Conservation (phyloP, 2,888 invertebrate genomes). For the Synanthedon vespiformis region DNA sequence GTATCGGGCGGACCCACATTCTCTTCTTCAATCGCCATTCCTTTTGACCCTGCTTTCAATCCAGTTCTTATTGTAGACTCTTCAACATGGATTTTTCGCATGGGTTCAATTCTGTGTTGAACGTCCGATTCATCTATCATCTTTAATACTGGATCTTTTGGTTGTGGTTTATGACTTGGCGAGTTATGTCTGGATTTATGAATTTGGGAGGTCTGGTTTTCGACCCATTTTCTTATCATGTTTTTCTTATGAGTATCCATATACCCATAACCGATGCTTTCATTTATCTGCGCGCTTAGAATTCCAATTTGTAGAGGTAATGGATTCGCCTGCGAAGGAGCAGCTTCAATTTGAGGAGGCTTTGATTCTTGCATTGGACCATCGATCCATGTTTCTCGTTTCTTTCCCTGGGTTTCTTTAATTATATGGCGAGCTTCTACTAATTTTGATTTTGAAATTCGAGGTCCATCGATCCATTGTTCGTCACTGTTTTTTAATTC, state of each 20-base stretch:
- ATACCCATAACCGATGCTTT: conserved; percentile 80
- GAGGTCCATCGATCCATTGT: conserved; percentile 97
- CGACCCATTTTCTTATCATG: conserved; percentile 94
- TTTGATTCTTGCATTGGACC: conserved; percentile 83
- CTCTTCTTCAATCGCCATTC: conserved; percentile 63
- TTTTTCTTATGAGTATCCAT: conserved; percentile 94
- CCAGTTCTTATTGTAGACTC: conserved; percentile 73
- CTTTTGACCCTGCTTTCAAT: conserved; percentile 65
- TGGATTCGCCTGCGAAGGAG: conserved; percentile 74
- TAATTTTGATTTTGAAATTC: conserved; percentile 85
- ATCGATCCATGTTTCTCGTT: conserved; percentile 95
- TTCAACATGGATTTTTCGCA: conserved; percentile 68
- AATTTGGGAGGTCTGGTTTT: conserved; percentile 88
- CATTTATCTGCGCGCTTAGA: conserved; percentile 55
- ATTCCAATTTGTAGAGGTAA: conserved; percentile 51
- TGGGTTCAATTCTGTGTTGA: conserved; percentile 54
- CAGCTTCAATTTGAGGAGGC: conserved; percentile 50
- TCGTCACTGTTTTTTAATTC: conserved; percentile 78
- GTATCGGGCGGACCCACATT: conserved; percentile 51
- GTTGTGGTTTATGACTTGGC: conserved; percentile 47
- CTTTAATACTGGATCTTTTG: conserved; percentile 35
- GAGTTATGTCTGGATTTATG: conserved; percentile 74
- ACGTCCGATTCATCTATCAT: conserved; percentile 32
- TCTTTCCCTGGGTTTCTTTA: conserved; percentile 82
- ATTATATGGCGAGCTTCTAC: conserved; percentile 85